A percentile compares a stretch with the other conserved stretches of the same genome.
These are phyloP conservation scores for Onchidella celtica DNA, from an alignment of 2,888 invertebrate species.

Conservation along the genomic window DNA sequence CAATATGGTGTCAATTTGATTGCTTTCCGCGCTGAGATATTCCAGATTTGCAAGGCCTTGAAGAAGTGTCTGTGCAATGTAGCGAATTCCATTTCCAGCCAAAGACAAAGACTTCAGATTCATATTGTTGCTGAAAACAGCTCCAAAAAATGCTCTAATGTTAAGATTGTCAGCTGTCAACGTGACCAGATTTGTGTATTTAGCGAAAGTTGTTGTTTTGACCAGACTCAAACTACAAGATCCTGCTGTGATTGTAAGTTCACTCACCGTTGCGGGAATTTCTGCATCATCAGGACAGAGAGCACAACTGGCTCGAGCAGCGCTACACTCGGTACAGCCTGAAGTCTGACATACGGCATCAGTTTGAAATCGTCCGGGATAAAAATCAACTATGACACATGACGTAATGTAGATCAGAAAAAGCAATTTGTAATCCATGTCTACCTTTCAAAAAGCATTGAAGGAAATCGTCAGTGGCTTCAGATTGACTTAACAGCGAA, in stretches of 20 bases:
- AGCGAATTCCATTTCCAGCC: neutral
- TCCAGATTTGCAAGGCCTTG: neutral
- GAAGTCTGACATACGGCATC: too few relatives aligned
- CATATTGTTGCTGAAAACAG: constrained; percentile 6
- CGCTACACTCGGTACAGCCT: neutral
- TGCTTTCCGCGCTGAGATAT: neutral
- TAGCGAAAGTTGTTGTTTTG: neutral
- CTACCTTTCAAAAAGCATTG: too few relatives aligned
- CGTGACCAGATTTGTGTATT: neutral
- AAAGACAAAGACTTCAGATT: constrained; percentile 8
- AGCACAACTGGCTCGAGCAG: neutral
- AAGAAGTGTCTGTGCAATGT: neutral
- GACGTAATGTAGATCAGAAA: too few relatives aligned
- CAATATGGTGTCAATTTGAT: neutral
- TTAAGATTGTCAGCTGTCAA: neutral
- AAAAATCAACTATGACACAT: too few relatives aligned
- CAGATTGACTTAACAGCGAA: too few relatives aligned
- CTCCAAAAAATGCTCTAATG: neutral
- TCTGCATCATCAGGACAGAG: neutral
- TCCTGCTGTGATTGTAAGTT: neutral
- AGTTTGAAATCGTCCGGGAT: too few relatives aligned
- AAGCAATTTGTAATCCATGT: too few relatives aligned
- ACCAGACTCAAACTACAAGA: neutral
- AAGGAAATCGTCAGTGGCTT: too few relatives aligned
- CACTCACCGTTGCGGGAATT: neutral